Base-by-base conservation (phyloP, 2,888 invertebrate species). In the Eupelmus urozonus region DNA sequence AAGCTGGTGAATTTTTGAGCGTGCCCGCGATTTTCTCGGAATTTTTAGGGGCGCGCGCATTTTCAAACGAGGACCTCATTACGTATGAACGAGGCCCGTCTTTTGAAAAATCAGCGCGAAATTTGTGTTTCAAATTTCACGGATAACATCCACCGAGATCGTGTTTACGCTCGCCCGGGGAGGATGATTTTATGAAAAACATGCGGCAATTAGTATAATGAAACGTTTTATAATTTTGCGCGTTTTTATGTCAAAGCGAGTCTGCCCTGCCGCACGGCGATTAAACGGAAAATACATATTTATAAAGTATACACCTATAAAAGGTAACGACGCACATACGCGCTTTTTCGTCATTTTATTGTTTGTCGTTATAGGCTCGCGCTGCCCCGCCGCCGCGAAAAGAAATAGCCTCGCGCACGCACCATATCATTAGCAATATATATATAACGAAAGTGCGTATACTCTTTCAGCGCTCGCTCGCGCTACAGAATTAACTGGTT, bases 401-500 rank as follows among this genome's bases (percentile, higher is more conserved):
- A 65, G 25, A 71, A 71, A 20, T 7, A 25, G 7, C 2, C 13
- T n/a, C 16, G 40, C 13, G 27, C 23, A n/a, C 59, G n/a, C 51
- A 45, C 45, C 65, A 13, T 70, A 51, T 75, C 74, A 74, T 74
- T 75, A 78, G 29, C 65, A 59, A 70, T 69, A 51, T n/a, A n/a
- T n/a, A n/a, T n/a, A n/a, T 65, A 65, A 65, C 74, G 51, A 65
- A 67, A 78, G 72, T 62, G 72, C 40, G 55, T 49, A 25, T 53
- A 7, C 18, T 45, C 2, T 45, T 9, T 16, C 4, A 7, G 16
- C 45, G 9, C 45, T 7, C 45, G 45, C 2, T 2, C 34, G 23
- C 45, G 55, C 63, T 1, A 23, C 53, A 60, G 27, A 79, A 79
- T 79, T 69, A 76, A 72, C 79, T 76, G 79, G 76, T 76, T 76